phyloP scores from a whole-genome alignment of 1,140 invertebrate genomes.

The Chironomus striatipennis region DNA sequence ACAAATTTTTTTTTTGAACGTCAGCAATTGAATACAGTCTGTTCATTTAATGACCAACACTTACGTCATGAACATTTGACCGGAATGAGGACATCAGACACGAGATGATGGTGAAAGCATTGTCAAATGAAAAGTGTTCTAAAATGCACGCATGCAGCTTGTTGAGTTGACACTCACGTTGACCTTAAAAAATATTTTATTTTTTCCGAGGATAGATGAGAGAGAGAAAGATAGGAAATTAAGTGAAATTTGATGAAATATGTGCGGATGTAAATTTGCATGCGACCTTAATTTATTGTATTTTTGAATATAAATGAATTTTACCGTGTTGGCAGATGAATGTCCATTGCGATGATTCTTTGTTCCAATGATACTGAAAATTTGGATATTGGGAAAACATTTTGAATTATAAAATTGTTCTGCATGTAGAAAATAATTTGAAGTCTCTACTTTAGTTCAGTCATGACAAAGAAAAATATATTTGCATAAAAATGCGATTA shows the following conservation, averaged over 20 bases:
- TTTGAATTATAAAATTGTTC: background rate
- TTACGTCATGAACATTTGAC: conserved; percentile 18
- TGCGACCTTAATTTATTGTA: conserved; percentile 12
- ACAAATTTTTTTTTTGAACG: background rate
- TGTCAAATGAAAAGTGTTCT: conserved; percentile 29
- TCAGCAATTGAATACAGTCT: background rate
- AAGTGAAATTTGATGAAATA: background rate
- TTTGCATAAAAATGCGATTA: background rate
- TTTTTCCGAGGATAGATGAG: too few relatives aligned
- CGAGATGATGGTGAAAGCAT: conserved; percentile 33
- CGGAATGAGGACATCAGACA: conserved; percentile 31
- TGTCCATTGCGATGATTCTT: background rate
- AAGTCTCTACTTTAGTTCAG: too few relatives aligned
- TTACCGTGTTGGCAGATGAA: conserved; percentile 33
- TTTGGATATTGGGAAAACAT: background rate
- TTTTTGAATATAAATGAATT: background rate
- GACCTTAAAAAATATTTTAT: background rate
- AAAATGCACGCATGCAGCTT: conserved; percentile 36
- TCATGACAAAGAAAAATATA: background rate
- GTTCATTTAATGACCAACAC: conserved; percentile 8
- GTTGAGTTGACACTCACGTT: conserved; percentile 36
- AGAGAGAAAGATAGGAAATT: background rate
- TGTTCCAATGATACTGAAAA: background rate
- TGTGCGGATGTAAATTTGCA: background rate
- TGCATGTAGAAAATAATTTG: too few relatives aligned